Evolutionary conservation across 2,888 invertebrate genomes (phyloP).

Genomic region (Machimus atricapillus): DNA sequence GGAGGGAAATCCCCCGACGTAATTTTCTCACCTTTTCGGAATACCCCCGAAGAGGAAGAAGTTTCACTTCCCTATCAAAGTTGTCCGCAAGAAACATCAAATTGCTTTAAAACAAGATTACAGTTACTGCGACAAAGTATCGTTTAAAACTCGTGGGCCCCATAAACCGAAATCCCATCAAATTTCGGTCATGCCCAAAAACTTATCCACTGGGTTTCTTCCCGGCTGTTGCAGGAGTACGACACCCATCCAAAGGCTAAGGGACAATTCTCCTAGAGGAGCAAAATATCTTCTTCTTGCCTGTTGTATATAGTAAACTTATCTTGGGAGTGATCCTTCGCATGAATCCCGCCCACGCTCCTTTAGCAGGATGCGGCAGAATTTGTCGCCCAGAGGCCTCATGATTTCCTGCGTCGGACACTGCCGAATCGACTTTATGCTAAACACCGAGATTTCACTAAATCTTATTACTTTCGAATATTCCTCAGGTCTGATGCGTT

Average conservation of each 20-base stretch:
- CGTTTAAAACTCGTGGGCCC: constrained; percentile 29
- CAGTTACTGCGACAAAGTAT: constrained; percentile 35
- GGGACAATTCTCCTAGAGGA: not conserved
- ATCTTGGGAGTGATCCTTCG: not conserved
- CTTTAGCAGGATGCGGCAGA: not conserved
- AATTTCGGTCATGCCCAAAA: constrained; percentile 39
- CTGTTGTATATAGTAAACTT: not conserved
- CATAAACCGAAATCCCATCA: constrained; percentile 36
- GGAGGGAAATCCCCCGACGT: not conserved
- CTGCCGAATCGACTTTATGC: constrained; percentile 29
- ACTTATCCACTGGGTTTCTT: constrained; percentile 14
- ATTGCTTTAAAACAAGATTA: constrained; percentile 38
- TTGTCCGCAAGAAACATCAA: constrained; percentile 37
- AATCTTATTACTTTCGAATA: constrained; percentile 27
- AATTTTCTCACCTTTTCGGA: constrained; percentile 32
- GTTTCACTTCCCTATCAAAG: constrained; percentile 37
- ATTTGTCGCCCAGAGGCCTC: not conserved
- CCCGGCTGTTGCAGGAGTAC: not conserved
- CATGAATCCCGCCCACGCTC: not conserved
- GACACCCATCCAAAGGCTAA: not conserved
- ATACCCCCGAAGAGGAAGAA: not conserved
- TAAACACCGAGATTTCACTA: constrained; percentile 30
- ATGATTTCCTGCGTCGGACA: not conserved
- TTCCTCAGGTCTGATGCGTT: not conserved
- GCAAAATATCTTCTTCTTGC: not conserved